Evolutionary conservation across 2,888 invertebrate genomes (phyloP), one percentile per base, ranked within the genome.

Genomic region (Tillus elongatus): DNA sequence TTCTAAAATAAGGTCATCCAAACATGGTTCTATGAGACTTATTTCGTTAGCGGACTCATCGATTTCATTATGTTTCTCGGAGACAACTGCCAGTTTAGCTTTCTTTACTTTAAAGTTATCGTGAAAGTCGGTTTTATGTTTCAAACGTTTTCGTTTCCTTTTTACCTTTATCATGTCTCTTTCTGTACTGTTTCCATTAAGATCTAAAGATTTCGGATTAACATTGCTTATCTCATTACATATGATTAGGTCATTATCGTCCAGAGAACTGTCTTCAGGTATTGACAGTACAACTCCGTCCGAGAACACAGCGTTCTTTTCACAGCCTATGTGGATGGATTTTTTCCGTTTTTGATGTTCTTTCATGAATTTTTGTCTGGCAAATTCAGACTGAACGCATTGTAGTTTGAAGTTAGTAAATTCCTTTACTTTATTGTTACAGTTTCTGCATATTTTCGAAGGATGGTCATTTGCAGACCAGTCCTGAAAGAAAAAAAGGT

Each of bases 371-470:
- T 19, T 19, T 19, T 19, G 24, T 19, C 24, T 19, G 24, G 24
- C 24, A 8, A 19, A 6, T 6, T 19, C n/a, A 6, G 24, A 19
- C n/a, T 19, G 24, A n/a, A 19, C n/a, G 24, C 24, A 19, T n/a
- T 8, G 24, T 19, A 19, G n/a, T 19, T 19, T 19, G 24, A 19
- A 19, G n/a, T 19, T 19, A n/a, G 24, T 19, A n/a, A 19, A 19
- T 19, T 19, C 24, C 24, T 19, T n/a, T 6, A 19, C n/a, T 19
- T 19, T 19, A n/a, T n/a, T 6, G 24, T 6, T 8, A n/a, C 24
- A 19, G 24, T 8, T 19, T 19, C n/a, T 19, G 24, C 24, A 19
- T 6, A 19, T 19, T 6, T 19, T n/a, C n/a, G n/a, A n/a, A n/a
- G n/a, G n/a, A n/a, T 19, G 6, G 24, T n/a, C n/a, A 6, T 19